These are phyloP conservation scores for Hyaena hyaena DNA, from an alignment of 2,113 vertebrate genomes.

Conservation along the genomic window DNA sequence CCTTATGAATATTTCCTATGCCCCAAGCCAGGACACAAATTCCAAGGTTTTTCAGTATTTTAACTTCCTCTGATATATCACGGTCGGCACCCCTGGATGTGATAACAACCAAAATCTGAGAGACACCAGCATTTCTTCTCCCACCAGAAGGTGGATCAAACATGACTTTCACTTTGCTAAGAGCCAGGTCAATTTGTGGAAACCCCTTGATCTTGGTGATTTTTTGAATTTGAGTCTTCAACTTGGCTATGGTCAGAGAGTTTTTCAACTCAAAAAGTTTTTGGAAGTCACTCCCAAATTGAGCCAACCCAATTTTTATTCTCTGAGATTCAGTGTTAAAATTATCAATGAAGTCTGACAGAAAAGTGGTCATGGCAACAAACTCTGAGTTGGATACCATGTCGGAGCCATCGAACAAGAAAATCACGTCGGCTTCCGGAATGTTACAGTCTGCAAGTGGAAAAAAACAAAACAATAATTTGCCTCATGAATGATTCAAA, in stretches of 20 bases:
- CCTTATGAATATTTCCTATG: constrained; percentile 68
- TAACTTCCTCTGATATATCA: constrained; percentile 56
- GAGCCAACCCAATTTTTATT: constrained; percentile 79
- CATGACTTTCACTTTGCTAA: constrained; percentile 53
- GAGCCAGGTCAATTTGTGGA: constrained; percentile 56
- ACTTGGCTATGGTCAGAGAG: constrained; percentile 28
- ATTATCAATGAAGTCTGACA: constrained; percentile 74
- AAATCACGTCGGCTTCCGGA: constrained; percentile 79
- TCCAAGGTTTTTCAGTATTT: constrained; percentile 70
- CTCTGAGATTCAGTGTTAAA: constrained; percentile 57
- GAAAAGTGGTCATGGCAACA: constrained; percentile 73
- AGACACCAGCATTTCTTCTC: constrained; percentile 75
- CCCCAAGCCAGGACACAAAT: constrained; percentile 79
- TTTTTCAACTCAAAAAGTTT: constrained; percentile 70
- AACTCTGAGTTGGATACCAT: constrained; percentile 76
- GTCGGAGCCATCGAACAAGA: constrained; percentile 83
- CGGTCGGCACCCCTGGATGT: constrained; percentile 61
- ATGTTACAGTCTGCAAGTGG: constrained; percentile 76
- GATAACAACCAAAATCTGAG: constrained; percentile 80
- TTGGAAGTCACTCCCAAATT: constrained; percentile 73
- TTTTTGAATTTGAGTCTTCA: constrained; percentile 63
- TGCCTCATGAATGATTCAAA: not conserved
- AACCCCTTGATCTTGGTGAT: constrained; percentile 47
- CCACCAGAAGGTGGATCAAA: constrained; percentile 67
- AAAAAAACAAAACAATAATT: not conserved